Evolutionary conservation across 2,797 vertebrate genomes (phyloP), one percentile per base, ranked within the genome.

Genomic region (Pantherophis alleghaniensis): DNA sequence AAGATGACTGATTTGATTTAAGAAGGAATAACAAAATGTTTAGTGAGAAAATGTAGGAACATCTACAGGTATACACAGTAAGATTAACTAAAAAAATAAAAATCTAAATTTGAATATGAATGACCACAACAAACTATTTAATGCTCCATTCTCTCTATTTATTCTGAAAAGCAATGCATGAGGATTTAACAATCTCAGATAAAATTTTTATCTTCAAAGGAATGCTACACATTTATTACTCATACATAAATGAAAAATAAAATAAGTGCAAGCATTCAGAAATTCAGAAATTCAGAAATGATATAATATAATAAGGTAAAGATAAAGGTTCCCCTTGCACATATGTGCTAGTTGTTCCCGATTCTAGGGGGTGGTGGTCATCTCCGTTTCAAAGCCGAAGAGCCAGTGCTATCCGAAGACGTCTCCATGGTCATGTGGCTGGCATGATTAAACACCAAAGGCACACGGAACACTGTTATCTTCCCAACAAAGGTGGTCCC

Each of bases 11-110:
- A 32, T 20, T 7, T 53, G 47, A 94, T 12, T 69, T 20, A 94
- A 94, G 86, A 95, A 88, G 91, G 14, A 88, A 57, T 90, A 86
- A 56, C 3, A 14, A 55, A 51, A 90, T 63, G 87, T 86, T 93
- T 86, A 88, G 79, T 94, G 42, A 26, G 42, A 4, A 32, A 91
- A 55, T 61, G 74, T 79, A 3, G 18, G 16, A 79, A 79, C 18
- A 42, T 42, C 74, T 22, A 79, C 37, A 42, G 18, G 18, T 42
- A 79, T 3, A 22, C 13, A 69, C n/a, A 7, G 18, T 22, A 22
- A 79, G 18, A n/a, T 14, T 69, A n/a, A 53, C 7, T n/a, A 51
- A 88, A 61, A n/a, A 42, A 53, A 74, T 32, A 32, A 16, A 69
- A 18, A 37, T 83, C 74, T 83, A 63, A 47, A 56, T 93, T 32